Evolutionary conservation across 2,888 invertebrate species (phyloP).

Genomic region (Orthosia cruda): DNA sequence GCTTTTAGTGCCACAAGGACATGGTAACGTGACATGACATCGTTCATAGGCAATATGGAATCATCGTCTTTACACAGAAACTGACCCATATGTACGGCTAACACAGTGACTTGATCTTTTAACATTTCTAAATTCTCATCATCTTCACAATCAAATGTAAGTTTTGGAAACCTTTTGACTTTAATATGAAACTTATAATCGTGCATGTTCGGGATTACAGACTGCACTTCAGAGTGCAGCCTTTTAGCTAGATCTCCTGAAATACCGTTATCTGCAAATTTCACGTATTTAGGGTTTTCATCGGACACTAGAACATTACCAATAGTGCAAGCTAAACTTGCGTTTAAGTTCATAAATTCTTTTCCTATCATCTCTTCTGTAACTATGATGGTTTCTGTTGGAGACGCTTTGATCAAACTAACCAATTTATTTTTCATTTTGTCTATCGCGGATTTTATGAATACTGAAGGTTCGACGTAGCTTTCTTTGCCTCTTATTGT

Average conservation of each 20-base stretch:
- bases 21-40: conserved; percentile 49
- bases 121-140: conserved; percentile 10
- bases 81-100: background rate
- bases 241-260: conserved; percentile 16
- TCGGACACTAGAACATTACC: conserved; percentile 47
- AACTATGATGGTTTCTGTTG: conserved; percentile 10
- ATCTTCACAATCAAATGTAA: conserved; percentile 7
- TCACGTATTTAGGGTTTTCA: conserved; percentile 24
- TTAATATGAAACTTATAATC: conserved; percentile 40
- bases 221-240: conserved; percentile 19
- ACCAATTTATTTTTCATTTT: conserved; percentile 6
- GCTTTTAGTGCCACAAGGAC: conserved; percentile 41
- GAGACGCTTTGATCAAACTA: background rate
- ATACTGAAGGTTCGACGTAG: background rate
- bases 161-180: conserved; percentile 35
- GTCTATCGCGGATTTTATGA: background rate
- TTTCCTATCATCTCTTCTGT: conserved; percentile 36
- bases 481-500: conserved; percentile 43
- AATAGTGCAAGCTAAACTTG: conserved; percentile 39
- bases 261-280: conserved; percentile 20
- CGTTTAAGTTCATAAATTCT: conserved; percentile 28
- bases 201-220: conserved; percentile 26
- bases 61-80: conserved; percentile 28
- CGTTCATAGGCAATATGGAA: conserved; percentile 33
- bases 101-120: conserved; percentile 3